Conservation (phyloP, 2,888 invertebrate genomes). For the Lithophane semibrunnea region DNA sequence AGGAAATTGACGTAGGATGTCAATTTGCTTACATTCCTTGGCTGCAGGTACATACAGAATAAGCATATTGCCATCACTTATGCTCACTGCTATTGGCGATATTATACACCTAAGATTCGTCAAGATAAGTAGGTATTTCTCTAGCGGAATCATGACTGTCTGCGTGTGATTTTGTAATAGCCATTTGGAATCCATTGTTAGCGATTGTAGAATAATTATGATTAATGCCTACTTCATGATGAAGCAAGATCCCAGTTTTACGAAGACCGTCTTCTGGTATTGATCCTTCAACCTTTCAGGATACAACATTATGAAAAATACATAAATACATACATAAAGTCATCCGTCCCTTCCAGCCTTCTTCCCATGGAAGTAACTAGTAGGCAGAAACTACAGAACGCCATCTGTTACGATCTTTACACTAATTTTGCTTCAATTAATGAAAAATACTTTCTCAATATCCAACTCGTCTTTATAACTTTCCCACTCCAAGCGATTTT, state of each 20-base stretch:
- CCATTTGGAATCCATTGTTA: too few species aligned
- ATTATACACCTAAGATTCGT: not conserved
- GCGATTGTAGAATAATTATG: not conserved
- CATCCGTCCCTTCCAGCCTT: too few species aligned
- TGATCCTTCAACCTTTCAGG: not conserved
- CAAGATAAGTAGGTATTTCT: not conserved
- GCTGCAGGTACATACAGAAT: too few species aligned
- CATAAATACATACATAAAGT: too few species aligned
- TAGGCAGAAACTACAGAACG: too few species aligned
- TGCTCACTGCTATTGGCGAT: not conserved
- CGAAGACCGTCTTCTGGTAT: not conserved
- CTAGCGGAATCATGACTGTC: not conserved
- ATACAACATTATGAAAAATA: not conserved
- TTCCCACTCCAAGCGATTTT: not conserved
- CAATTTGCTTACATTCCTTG: too few species aligned
- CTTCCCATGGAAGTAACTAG: too few species aligned
- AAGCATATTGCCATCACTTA: not conserved
- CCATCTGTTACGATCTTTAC: too few species aligned
- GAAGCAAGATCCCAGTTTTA: not conserved
- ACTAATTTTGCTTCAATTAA: not conserved
- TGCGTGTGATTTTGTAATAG: not conserved
- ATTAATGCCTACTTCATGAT: slow-evolving; percentile 2
- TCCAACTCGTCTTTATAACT: not conserved
- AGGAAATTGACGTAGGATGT: too few species aligned
- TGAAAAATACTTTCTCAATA: not conserved